Percentiles rank a stretch among this genome's conserved stretches.
Evolutionary conservation across 2,797 vertebrate species (phyloP).

Genomic region (Enteromius paludinosus): DNA sequence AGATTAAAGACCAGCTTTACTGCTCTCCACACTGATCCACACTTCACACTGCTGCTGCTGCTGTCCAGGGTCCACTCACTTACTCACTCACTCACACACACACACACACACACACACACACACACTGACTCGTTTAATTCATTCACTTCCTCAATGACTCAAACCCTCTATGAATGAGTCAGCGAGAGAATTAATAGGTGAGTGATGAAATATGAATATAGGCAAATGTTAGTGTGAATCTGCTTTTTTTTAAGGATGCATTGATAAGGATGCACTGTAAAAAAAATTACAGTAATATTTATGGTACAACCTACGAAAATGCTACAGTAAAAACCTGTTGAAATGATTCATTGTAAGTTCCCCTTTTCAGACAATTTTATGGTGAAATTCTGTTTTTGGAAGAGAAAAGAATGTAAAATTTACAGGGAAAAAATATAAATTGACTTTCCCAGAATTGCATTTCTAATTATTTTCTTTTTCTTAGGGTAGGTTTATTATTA

Average conservation of each 20-base stretch:
- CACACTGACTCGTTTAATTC: conserved; percentile 50
- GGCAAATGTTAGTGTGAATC: background rate
- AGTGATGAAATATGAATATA: background rate
- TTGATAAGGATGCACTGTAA: background rate
- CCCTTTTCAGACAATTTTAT: too few relatives aligned
- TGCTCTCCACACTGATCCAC: conserved; percentile 56
- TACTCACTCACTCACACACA: background rate
- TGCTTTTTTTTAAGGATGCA: background rate
- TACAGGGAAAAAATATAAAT: too few relatives aligned
- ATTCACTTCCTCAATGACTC: background rate
- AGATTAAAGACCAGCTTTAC: conserved; percentile 70
- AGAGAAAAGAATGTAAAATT: too few relatives aligned
- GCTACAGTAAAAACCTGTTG: too few relatives aligned
- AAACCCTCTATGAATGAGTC: background rate
- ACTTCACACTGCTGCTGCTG: conserved; percentile 38
- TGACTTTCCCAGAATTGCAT: too few relatives aligned
- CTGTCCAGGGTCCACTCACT: conserved; percentile 21
- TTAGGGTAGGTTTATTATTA: too few relatives aligned
- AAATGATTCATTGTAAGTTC: too few relatives aligned
- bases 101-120: background rate
- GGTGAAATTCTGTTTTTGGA: too few relatives aligned
- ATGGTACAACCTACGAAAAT: too few relatives aligned
- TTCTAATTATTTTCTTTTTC: too few relatives aligned
- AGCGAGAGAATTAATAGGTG: background rate
- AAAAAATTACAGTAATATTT: too few relatives aligned